Base-by-base conservation (phyloP, 2,113 vertebrate species). In the Erythrolamprus reginae region DNA sequence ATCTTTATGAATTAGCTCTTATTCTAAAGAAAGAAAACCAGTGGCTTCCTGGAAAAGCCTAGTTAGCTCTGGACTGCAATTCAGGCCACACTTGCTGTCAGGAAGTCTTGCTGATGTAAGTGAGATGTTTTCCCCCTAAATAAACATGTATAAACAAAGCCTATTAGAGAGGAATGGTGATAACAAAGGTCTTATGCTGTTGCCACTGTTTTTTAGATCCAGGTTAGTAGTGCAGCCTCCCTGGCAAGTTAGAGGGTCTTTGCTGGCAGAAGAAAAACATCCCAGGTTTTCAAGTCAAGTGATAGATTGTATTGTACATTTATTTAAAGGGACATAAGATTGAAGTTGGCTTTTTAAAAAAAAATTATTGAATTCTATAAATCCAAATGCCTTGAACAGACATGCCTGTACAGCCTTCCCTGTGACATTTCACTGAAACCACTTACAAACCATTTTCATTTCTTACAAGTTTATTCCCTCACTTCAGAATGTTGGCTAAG, bases 291-390 rank as follows among this genome's bases (percentile, higher is more conserved):
- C 28, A 94, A 93, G 94, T 90, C 92, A 94, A 91, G 92, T 33
- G 91, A 93, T 28, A 90, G 38, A 96, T 91, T 94, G 93, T 91
- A 89, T 92, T 89, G 91, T 92, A 92, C 86, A 0, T 95, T 96
- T 95, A 91, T 95, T 95, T 95, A 95, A 96, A 94, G 94, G 93
- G 96, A 93, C 94, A 96, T 97, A 97, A 98, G 98, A 97, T 97
- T 96, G 96, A 96, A 97, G 96, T 97, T 98, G 97, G 96, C 97
- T 96, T 95, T 91, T 96, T 28, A n/a, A n/a, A n/a, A n/a, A n/a
- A n/a, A n/a, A n/a, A n/a, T n/a, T n/a, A 97, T 95, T 95, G 95
- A 96, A 96, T 94, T 92, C 92, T 93, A 93, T 94, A 96, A 96
- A 96, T 96, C 96, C 95, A 97, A 94, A 97, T 94, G 97, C 95